Base-by-base conservation (phyloP, 2,113 vertebrate species). In the Haplochromis burtoni region DNA sequence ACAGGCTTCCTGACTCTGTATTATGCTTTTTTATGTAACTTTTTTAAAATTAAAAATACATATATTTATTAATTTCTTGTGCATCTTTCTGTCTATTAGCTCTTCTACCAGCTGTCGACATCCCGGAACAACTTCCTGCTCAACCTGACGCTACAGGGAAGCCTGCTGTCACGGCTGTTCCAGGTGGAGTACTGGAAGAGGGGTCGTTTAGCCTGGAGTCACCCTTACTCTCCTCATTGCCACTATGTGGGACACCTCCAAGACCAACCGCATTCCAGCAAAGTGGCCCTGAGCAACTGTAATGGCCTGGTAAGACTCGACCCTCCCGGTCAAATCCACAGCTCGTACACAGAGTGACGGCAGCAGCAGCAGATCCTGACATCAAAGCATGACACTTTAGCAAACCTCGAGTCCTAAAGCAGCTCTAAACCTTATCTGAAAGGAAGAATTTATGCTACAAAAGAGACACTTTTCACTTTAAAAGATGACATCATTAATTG, bases 231-330 rank as follows among this genome's bases (percentile, higher is more conserved):
- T 2, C 96, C 97, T 40, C 97, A 97, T 81, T 99, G 99, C 93
- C 98, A 99, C 95, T 99, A 99, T 0, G 96, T 97, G 0, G 99
- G 99, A 24, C 98, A 99, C 95, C 95, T 99, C 80, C 97, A 98
- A 92, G 97, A 98, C 87, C 98, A 97, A 84, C 96, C 97, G 2
- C 93, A 97, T 89, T 97, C 94, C 90, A 99, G 97, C 82, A 97
- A 97, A 81, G 99, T 99, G 47, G 99, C 99, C 88, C 97, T 99
- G 94, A 99, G 98, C 96, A 99, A 98, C 97, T 99, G 99, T 91
- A 98, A 99, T 2, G 99, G 99, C 93, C 97, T 99, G 98, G 99
- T 99, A 96, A 98, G 98, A 89, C 26, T 8, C 7, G 31, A 47
- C 57, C 24, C 84, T 63, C 35, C 16, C 5, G 7, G 19, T 78